Conservation (phyloP, 92 coral and sea anemone species). For the Umimayanthus chanpuru region DNA sequence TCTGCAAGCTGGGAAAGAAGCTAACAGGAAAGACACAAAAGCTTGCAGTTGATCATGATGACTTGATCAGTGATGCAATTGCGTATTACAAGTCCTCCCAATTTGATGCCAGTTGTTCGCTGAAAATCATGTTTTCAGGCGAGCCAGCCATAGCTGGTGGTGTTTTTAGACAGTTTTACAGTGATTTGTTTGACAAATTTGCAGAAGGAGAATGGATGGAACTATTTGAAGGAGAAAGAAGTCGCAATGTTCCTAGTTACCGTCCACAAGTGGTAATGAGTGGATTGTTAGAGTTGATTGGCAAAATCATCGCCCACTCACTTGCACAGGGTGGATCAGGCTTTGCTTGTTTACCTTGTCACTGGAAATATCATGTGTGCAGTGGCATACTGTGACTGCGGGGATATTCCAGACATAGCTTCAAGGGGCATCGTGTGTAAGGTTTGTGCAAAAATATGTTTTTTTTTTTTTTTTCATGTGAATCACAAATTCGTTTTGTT, state of each 20-base stretch:
- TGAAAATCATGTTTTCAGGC: slow-evolving; percentile 52
- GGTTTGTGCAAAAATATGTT: too few relatives aligned
- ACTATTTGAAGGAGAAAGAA: slow-evolving; percentile 52
- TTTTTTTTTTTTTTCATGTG: too few relatives aligned
- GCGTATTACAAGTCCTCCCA: neutral
- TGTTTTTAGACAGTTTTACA: slow-evolving; percentile 66
- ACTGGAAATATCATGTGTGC: slow-evolving; percentile 74
- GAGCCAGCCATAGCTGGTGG: slow-evolving; percentile 77
- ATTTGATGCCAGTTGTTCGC: slow-evolving; percentile 19
- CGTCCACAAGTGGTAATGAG: slow-evolving; percentile 54
- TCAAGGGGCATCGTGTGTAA: too few relatives aligned
- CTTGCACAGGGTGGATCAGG: slow-evolving; percentile 72
- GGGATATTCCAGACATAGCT: slow-evolving; percentile 61
- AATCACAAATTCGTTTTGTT: too few relatives aligned
- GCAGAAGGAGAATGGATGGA: slow-evolving; percentile 40
- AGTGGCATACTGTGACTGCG: slow-evolving; percentile 60
- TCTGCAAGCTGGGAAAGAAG: slow-evolving; percentile 41
- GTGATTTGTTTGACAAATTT: slow-evolving; percentile 57
- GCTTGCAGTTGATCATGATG: slow-evolving; percentile 45
- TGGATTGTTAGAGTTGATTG: slow-evolving; percentile 60
- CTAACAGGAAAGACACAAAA: slow-evolving; percentile 33
- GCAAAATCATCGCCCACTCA: slow-evolving; percentile 65
- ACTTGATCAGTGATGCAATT: slow-evolving; percentile 14
- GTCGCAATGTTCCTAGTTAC: slow-evolving; percentile 56
- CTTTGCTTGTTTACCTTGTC: slow-evolving; percentile 62